Evolutionary conservation across 1,140 invertebrate species (phyloP), one percentile per base, ranked within the genome.

Genomic region (Saccostrea echinata): DNA sequence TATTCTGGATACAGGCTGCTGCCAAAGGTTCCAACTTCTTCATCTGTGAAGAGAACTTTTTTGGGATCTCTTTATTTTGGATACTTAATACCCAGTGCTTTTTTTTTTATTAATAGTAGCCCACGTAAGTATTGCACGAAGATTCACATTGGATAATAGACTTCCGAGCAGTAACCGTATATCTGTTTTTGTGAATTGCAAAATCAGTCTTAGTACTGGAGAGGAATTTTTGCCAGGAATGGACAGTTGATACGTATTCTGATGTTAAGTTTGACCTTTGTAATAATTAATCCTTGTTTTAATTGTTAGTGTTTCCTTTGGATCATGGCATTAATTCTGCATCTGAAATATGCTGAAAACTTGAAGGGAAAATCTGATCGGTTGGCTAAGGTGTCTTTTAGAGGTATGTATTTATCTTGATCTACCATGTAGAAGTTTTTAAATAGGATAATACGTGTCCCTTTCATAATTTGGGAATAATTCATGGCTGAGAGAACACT

Each of bases 301-400:
- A 30, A 76, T 76, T 76, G 68, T 30, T 16, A 76, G 68, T 76
- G 30, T 30, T 30, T 76, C 68, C 30, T 76, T 27, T 18, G 27
- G 27, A 86, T 24, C 64, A 93, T 93, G 93, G 92, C 93, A 43
- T 85, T 93, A n/a, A 89, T 90, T 12, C 84, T 93, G n/a, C 92
- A 93, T 33, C 85, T 93, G n/a, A 93, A 92, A 86, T 92, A 92
- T 89, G 91, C 89, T 55, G 93, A 93, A 81, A 90, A 91, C 80
- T 84, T 93, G 16, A 90, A 91, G 43, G 92, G 92, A n/a, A 90
- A 88, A 64, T 88, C 87, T 3, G 92, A 93, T 64, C 85, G 93
- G n/a, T 85, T 93, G 84, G 91, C 91, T 18, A 93, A 93, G 85
- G 93, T 93, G 6, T 90, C 92, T 11, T 93, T 93, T 82, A 89